phyloP scores from a whole-genome alignment of 1,140 invertebrate species.

The Brachystomella parvula region DNA sequence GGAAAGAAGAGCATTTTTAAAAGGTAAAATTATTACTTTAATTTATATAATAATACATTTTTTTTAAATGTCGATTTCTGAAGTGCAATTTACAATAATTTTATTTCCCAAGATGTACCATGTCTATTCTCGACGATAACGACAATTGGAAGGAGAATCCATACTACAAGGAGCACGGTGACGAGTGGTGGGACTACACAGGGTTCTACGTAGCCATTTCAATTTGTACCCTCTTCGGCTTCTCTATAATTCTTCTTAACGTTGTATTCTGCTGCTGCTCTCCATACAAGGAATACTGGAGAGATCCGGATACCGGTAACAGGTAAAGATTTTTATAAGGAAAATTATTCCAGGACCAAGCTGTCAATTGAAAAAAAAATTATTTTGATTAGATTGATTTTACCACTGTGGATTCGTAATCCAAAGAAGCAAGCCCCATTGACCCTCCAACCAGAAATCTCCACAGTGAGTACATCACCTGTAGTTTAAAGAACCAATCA shows the following conservation, averaged over 20 bases:
- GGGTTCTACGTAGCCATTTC: slow-evolving; percentile 69
- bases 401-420: slow-evolving; percentile 70
- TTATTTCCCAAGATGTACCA: slow-evolving; percentile 11
- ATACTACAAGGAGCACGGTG: slow-evolving; percentile 50
- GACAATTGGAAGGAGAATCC: slow-evolving; percentile 58
- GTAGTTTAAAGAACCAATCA: background rate
- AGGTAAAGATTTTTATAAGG: slow-evolving; percentile 22
- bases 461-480: slow-evolving; percentile 39
- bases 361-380: slow-evolving; percentile 41
- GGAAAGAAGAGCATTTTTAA: too few relatives aligned
- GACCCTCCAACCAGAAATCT: slow-evolving; percentile 43
- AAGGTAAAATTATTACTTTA: background rate
- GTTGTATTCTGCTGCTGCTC: slow-evolving; percentile 69
- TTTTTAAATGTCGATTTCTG: background rate
- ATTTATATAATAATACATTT: background rate
- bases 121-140: slow-evolving; percentile 54
- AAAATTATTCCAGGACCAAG: slow-evolving; percentile 7
- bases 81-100: background rate
- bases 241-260: slow-evolving; percentile 62
- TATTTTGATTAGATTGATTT: slow-evolving; percentile 66
- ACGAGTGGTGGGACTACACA: slow-evolving; percentile 52
- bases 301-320: slow-evolving; percentile 67
- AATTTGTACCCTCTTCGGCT: slow-evolving; percentile 62
- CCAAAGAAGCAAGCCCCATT: slow-evolving; percentile 73
- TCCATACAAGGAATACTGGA: slow-evolving; percentile 67